Evolutionary conservation across 2,888 invertebrate species (phyloP), one percentile per base, ranked within the genome.

Genomic region (Drosophila borborema): DNA sequence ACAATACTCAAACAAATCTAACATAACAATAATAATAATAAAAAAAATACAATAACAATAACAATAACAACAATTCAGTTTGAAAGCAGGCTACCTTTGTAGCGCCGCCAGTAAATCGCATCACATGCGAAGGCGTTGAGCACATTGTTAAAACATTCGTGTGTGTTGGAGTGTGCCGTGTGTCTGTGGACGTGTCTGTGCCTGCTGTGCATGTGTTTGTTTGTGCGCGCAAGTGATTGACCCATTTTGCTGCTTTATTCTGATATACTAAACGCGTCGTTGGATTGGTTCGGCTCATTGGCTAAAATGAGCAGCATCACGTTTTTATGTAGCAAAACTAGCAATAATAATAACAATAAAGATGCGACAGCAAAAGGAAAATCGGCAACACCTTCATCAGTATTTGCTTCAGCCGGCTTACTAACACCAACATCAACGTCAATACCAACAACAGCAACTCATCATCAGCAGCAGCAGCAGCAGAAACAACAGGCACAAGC

Each of bases 301-400:
- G 55, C 56, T 63, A 84, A 86, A 69, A 86, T 86, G 86, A 86
- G 88, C 86, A 81, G 86, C 77, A 87, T 89, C 88, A 89, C 88
- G 86, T 87, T 86, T 89, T 87, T 89, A 67, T 86, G 86, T 88
- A 89, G 82, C 70, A 86, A 87, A 64, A 54, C 77, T 43, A 75
- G 55, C 51, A 69, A 55, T 28, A 55, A 72, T 45, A 77, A 46
- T 58, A 75, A 38, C 54, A 67, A 23, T 59, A 72, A 61, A 49
- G 81, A 80, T 75, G 76, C 36, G 48, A 31, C 54, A 12, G 7
- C 76, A 3, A 77, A 67, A 51, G 80, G 64, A 67, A 77, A 69
- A 48, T 36, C 69, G 28, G 31, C 56, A 1, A 16, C 80, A 49
- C 49, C 55, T 56, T 43, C 64, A 54, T n/a, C 59, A 58, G 60